These are phyloP conservation scores for Acrocephalus arundinaceus DNA, from an alignment of 2,113 vertebrate species.

Conservation along the genomic window DNA sequence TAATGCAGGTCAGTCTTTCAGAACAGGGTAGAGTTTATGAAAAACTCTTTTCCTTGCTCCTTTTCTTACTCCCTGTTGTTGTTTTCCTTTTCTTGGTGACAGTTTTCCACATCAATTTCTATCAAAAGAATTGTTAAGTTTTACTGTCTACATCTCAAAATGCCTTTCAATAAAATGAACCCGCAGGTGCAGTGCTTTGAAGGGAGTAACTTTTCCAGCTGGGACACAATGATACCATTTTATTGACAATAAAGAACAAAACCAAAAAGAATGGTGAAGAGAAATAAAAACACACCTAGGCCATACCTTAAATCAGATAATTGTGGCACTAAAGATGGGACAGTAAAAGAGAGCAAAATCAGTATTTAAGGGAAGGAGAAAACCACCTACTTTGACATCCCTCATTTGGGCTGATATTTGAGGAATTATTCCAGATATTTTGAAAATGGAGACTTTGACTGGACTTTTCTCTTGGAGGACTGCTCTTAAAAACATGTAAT, in stretches of 20 bases:
- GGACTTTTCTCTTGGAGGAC: background rate
- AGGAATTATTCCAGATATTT: background rate
- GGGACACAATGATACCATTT: background rate
- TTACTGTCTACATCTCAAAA: background rate
- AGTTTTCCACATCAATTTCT: background rate
- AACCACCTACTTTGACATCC: background rate
- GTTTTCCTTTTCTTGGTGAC: background rate
- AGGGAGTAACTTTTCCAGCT: background rate
- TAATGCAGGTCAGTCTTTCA: background rate
- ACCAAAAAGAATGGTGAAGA: background rate
- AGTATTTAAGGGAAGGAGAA: background rate
- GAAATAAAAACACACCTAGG: background rate
- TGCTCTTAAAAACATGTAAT: background rate
- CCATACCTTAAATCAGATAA: background rate
- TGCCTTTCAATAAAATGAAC: background rate
- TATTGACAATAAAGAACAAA: slow-evolving; percentile 14
- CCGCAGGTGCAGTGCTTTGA: background rate
- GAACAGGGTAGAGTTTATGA: background rate
- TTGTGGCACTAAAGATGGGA: background rate
- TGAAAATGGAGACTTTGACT: background rate
- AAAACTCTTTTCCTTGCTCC: background rate
- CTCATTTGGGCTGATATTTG: background rate
- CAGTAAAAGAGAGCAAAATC: background rate
- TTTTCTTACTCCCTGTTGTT: background rate
- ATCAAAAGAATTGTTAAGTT: background rate